These are phyloP conservation scores for Corydoras sp. DNA, from an alignment of 2,113 vertebrate genomes.

Conservation along the genomic window DNA sequence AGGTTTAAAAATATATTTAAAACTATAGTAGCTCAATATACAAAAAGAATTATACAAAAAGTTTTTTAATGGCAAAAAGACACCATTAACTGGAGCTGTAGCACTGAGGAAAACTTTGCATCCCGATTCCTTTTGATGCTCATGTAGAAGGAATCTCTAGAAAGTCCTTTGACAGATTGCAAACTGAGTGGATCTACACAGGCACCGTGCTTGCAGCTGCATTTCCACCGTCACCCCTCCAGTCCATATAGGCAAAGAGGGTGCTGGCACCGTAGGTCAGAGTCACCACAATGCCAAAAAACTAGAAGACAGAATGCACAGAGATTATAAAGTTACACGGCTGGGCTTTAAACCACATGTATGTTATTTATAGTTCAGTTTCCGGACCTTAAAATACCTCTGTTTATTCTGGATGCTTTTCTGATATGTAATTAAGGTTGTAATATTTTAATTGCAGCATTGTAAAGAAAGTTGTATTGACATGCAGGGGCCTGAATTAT, in stretches of 20 bases:
- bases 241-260: conserved; percentile 78
- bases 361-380: background rate
- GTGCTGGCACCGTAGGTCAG: conserved; percentile 69
- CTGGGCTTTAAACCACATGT: background rate
- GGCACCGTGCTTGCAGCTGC: conserved; percentile 74
- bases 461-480: background rate
- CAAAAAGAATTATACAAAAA: background rate
- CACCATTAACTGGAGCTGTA: background rate
- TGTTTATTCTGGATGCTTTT: background rate
- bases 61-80: background rate
- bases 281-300: conserved; percentile 75
- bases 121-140: background rate
- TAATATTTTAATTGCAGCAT: no score
- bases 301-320: conserved; percentile 59
- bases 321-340: background rate
- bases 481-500: background rate
- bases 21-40: background rate
- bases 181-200: conserved; percentile 42
- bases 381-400: background rate
- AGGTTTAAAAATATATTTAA: conserved; percentile 2
- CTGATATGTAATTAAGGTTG: background rate
- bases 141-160: background rate
- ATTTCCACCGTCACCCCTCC: conserved; percentile 74
- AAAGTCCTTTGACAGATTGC: background rate
- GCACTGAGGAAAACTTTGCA: background rate